Evolutionary conservation across 2,888 invertebrate species (phyloP), one percentile per base, ranked within the genome.

Genomic region (Sipha maydis): DNA sequence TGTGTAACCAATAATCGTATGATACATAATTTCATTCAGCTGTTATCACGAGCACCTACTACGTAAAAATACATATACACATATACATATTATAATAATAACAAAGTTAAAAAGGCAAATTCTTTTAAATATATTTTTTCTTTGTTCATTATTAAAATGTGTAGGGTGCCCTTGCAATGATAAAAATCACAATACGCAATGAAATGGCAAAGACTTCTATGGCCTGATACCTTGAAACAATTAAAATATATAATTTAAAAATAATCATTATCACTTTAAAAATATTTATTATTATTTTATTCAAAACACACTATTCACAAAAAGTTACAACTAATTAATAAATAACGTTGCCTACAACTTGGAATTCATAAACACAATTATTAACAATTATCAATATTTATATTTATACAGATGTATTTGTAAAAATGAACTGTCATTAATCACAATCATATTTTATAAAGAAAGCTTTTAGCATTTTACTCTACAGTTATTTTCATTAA

Each of bases 151-250:
- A 17, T 38, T 41, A 41, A 41, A 28, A 82, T 48, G 2, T 11
- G 67, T 28, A 14, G 41, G 41, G 69, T 38, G 80, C 67, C n/a
- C 80, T 41, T 82, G 67, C 41, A 38, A 61, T 61, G 80, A 82
- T 69, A 82, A 82, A 79, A 82, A 82, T 82, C 67, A 41, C 11
- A 82, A 82, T 11, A 69, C 28, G 67, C 38, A 5, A 21, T 41
- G 67, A 82, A 82, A 82, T 67, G 67, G 41, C 28, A 67, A 67
- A 41, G 41, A 28, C 54, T 31, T 67, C 19, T 34, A 2, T 25
- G 4, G 1, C 9, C n/a, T 3, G 8, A 17, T 34, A 79, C 79
- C 34, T 61, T 79, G 79, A 79, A 79, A 78, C 0, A 4, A 25
- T 56, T 56, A 19, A 56, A 56, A 61, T 3, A 25, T 21, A 3